Evolutionary conservation across 2,797 vertebrate species (phyloP).

Genomic region (Alca torda): DNA sequence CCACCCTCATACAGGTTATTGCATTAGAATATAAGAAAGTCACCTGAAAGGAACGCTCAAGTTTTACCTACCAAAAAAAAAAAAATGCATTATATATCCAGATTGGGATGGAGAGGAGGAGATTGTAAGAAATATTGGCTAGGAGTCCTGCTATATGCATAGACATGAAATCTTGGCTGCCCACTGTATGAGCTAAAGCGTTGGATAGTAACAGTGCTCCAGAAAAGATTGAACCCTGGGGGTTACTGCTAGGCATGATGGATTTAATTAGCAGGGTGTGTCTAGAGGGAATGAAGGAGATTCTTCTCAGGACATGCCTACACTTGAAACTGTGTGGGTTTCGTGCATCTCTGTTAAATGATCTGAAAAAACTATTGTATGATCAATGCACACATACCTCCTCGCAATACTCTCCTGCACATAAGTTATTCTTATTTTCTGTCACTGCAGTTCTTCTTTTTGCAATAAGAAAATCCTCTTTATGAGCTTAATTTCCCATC

Average conservation of each 20-base stretch:
- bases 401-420: neutral
- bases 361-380: neutral
- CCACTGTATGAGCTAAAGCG: conserved; percentile 56
- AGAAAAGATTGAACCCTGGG: conserved; percentile 63
- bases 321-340: conserved; percentile 33
- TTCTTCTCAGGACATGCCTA: conserved; percentile 44
- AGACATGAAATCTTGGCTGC: conserved; percentile 65
- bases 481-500: neutral
- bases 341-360: conserved; percentile 25
- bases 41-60: neutral
- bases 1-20: neutral
- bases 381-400: neutral
- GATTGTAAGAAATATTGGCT: conserved; percentile 21
- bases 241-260: conserved; percentile 42
- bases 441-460: neutral
- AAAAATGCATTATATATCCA: neutral
- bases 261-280: conserved; percentile 67
- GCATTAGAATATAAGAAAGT: neutral
- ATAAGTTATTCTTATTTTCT: neutral
- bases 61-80: neutral
- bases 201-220: conserved; percentile 46
- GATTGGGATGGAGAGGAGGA: neutral
- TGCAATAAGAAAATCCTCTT: neutral
- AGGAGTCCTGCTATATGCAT: conserved; percentile 24
- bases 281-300: conserved; percentile 50